Evolutionary conservation across 2,797 vertebrate species (phyloP), one percentile per base, ranked within the genome.

Genomic region (Tachyglossus aculeatus): DNA sequence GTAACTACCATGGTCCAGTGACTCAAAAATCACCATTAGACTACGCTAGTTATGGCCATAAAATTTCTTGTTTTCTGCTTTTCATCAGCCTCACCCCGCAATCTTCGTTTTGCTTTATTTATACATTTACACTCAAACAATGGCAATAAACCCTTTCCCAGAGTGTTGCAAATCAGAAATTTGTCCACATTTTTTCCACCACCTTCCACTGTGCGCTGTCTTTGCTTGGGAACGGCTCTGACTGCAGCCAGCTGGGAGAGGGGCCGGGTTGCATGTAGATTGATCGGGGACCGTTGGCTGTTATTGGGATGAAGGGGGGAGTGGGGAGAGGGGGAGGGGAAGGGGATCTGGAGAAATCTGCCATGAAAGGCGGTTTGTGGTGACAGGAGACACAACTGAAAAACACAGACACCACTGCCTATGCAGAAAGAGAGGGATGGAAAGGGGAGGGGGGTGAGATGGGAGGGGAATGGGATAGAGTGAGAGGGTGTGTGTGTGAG

Each of bases 31-130:
- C 95, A 93, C 95, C 96, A 97, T 98, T 96, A 98, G 95, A 94
- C 93, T 91, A 97, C 94, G 96, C 96, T 95, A 95, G 96, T 97
- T 96, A 98, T 88, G 93, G 94, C 95, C 97, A 98, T 95, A 99
- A 97, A 96, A 98, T 98, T 95, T 95, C 95, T 94, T 92, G 97
- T 99, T 98, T 98, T 98, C 96, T 99, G 97, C 95, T 96, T 95
- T 94, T 97, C 95, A 95, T 95, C 91, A 89, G 95, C 92, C 93
- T 91, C 92, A 86, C 94, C 94, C 93, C 92, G 92, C 94, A 94
- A 94, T 95, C 96, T 94, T 94, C 93, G 93, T 95, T 80, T 94
- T 92, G 95, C 95, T 95, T 96, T 96, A 96, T 96, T 96, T 96
- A 94, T 93, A 93, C 93, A 92, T 93, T 93, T 89, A 90, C 93